phyloP scores from a whole-genome alignment of 2,888 invertebrate species.

The Glyphotaelius pellucidus region DNA sequence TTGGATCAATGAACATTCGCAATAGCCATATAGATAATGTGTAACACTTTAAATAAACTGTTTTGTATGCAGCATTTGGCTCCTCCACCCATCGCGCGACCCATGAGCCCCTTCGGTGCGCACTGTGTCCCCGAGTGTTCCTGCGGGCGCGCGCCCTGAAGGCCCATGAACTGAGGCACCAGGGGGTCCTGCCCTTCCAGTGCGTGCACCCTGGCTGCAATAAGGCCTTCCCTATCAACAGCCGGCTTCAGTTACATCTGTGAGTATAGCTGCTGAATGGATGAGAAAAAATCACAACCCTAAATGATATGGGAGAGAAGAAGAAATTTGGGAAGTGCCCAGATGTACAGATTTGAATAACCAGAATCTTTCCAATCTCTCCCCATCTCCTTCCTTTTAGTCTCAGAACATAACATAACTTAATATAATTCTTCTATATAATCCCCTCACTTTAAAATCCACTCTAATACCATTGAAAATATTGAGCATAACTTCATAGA shows the following conservation, averaged over 20 bases:
- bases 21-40: neutral
- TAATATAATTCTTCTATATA: too few relatives aligned
- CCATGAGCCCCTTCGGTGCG: conserved; percentile 53
- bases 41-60: neutral
- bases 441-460: too few relatives aligned
- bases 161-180: conserved; percentile 50
- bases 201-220: conserved; percentile 60
- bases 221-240: conserved; percentile 59
- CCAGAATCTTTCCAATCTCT: too few relatives aligned
- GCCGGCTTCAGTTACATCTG: conserved; percentile 59
- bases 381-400: too few relatives aligned
- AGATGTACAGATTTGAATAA: too few relatives aligned
- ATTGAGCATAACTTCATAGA: too few relatives aligned
- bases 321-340: too few relatives aligned
- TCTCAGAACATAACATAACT: too few relatives aligned
- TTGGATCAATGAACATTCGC: too few relatives aligned
- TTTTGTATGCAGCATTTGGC: conserved; percentile 12
- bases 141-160: conserved; percentile 45
- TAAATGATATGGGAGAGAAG: too few relatives aligned
- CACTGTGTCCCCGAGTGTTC: conserved; percentile 56
- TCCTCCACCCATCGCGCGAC: conserved; percentile 44
- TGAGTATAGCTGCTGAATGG: conserved; percentile 7
- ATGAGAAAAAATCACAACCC: neutral
- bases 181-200: conserved; percentile 50
- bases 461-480: too few relatives aligned